A percentile compares a stretch with the other conserved stretches of the same genome.
Conservation (phyloP, 2,797 vertebrate genomes). For the Pipistrellus pipistrellus region DNA sequence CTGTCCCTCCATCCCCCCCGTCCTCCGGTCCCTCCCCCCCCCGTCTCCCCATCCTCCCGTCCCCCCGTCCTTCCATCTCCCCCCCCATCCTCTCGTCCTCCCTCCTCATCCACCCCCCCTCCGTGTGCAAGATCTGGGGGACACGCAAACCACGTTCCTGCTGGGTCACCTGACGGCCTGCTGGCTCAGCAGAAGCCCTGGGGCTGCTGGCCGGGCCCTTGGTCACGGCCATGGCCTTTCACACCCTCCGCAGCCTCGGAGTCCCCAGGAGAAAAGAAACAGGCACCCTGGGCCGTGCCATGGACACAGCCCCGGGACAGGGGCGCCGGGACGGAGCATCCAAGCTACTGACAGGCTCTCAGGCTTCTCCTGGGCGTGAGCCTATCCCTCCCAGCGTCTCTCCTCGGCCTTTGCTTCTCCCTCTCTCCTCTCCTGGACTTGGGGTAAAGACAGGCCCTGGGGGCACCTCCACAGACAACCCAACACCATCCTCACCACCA, state of each 20-base stretch:
- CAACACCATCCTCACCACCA: not conserved
- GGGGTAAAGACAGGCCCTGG: not conserved
- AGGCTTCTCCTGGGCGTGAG: not conserved
- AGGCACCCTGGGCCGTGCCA: not conserved
- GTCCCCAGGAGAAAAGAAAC: slow-evolving; percentile 22
- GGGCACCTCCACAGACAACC: rapidly evolving
- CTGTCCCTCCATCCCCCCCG: too few species aligned
- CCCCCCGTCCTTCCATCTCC: too few species aligned
- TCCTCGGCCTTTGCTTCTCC: not conserved
- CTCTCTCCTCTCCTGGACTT: not conserved
- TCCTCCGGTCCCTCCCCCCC: too few species aligned
- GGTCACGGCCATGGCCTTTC: not conserved
- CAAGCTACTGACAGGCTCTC: not conserved
- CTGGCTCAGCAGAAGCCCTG: not conserved
- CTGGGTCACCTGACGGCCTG: not conserved
- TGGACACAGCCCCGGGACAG: not conserved
- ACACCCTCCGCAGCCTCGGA: not conserved
- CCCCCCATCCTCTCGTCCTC: too few species aligned
- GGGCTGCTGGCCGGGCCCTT: slow-evolving; percentile 23
- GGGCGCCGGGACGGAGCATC: not conserved
- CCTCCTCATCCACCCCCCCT: too few species aligned
- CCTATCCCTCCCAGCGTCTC: not conserved
- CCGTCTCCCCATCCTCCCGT: too few species aligned
- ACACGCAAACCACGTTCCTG: slow-evolving; percentile 17
- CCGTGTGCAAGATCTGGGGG: too few species aligned